Percentiles rank a stretch among this genome's conserved stretches.
Conservation (phyloP, 2,888 invertebrate species). For the Andrena flavipes region DNA sequence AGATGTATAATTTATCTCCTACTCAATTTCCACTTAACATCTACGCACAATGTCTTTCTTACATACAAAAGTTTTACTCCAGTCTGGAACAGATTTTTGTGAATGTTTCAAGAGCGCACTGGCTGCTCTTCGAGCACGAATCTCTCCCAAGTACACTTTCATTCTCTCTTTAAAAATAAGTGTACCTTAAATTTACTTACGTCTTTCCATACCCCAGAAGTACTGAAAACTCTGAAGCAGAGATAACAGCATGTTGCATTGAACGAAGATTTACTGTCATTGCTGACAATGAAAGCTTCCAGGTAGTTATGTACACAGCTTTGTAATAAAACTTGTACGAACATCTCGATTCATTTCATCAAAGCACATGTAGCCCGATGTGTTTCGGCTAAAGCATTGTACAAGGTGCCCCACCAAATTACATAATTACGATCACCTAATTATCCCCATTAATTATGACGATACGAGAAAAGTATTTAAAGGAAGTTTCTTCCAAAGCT, state of each 20-base stretch:
- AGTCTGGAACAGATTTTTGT: conserved; percentile 47
- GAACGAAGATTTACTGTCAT: conserved; percentile 32
- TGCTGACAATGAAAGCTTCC: conserved; percentile 18
- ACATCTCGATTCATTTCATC: conserved; percentile 22
- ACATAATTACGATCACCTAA: background rate
- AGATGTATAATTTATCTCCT: conserved; percentile 56
- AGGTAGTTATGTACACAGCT: conserved; percentile 16
- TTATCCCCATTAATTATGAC: too few species aligned
- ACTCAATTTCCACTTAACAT: conserved; percentile 54
- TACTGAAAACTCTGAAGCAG: conserved; percentile 75
- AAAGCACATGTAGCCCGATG: conserved; percentile 12
- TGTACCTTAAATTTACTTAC: conserved; percentile 64
- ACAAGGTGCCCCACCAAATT: background rate
- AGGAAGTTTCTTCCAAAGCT: too few species aligned
- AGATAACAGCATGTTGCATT: conserved; percentile 79
- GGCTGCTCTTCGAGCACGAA: conserved; percentile 32
- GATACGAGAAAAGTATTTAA: too few species aligned
- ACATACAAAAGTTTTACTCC: conserved; percentile 45
- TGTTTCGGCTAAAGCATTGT: conserved; percentile 14
- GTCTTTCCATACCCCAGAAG: conserved; percentile 60
- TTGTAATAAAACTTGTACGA: conserved; percentile 15
- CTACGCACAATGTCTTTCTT: conserved; percentile 40
- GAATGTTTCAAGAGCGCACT: conserved; percentile 30
- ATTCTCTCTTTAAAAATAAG: conserved; percentile 38
- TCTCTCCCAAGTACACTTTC: conserved; percentile 30